Conservation (phyloP, 2,888 invertebrate genomes). For the Pardosa pseudoannulata region DNA sequence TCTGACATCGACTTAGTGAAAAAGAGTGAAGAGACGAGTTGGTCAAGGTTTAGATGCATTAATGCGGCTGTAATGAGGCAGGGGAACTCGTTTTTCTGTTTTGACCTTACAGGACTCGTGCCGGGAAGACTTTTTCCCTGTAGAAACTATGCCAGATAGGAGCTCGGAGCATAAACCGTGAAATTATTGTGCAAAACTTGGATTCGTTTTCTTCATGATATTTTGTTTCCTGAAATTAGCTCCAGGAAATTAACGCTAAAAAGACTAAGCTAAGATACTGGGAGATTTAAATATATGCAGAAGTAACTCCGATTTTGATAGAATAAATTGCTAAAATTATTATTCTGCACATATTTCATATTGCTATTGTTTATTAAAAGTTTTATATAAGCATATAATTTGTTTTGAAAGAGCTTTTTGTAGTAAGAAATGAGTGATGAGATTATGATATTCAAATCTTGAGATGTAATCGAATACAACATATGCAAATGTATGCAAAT, state of each 20-base stretch:
- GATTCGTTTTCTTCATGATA: not conserved
- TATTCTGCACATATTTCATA: too few species aligned
- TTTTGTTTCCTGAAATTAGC: not conserved
- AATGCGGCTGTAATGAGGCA: not conserved
- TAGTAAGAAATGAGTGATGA: too few species aligned
- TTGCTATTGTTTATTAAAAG: too few species aligned
- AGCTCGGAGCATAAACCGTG: constrained; percentile 13
- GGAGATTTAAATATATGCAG: not conserved
- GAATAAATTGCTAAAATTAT: not conserved
- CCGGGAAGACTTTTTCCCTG: constrained; percentile 13
- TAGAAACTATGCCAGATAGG: constrained; percentile 1
- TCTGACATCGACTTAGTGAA: not conserved
- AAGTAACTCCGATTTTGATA: not conserved
- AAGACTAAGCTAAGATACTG: not conserved
- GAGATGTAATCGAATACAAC: too few species aligned
- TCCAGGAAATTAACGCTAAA: not conserved
- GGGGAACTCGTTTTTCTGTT: constrained; percentile 18
- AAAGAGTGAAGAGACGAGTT: not conserved
- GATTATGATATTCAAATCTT: too few species aligned
- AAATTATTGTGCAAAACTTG: constrained; percentile 12
- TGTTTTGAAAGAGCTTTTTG: too few species aligned
- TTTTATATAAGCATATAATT: too few species aligned
- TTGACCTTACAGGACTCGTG: constrained; percentile 3
- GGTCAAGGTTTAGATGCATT: constrained; percentile 32
- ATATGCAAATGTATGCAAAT: too few species aligned